Percentiles rank a stretch among this genome's conserved stretches.
Evolutionary conservation across 2,113 vertebrate species (phyloP).

Genomic region (Lepus timidus): DNA sequence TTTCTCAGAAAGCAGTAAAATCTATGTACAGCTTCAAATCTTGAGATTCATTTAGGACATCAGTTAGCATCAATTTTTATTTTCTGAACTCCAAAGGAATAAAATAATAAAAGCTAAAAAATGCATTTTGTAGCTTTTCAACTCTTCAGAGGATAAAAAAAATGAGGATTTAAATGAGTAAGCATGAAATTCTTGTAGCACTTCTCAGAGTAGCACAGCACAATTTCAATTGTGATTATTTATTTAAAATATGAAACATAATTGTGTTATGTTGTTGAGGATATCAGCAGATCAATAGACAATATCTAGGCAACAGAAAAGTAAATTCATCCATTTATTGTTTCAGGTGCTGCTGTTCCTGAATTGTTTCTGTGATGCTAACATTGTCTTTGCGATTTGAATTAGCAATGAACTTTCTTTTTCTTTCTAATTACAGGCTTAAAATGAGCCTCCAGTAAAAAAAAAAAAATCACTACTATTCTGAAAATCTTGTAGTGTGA

Average conservation of each 20-base stretch:
- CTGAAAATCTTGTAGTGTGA: not conserved
- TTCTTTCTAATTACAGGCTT: not conserved
- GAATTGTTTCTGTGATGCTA: not conserved
- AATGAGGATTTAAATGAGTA: not conserved
- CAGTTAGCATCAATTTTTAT: constrained; percentile 45
- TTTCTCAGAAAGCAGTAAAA: not conserved
- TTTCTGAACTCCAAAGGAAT: constrained; percentile 48
- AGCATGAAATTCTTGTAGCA: not conserved
- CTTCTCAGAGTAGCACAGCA: not conserved
- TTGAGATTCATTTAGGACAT: constrained; percentile 22
- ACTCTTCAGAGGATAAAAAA: constrained; percentile 46
- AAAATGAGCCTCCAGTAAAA: not conserved
- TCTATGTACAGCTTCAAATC: not conserved
- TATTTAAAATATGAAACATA: not conserved
- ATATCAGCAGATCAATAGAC: not conserved
- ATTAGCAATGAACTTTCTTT: not conserved
- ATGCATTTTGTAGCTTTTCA: not conserved
- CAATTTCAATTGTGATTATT: not conserved
- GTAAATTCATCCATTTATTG: not conserved
- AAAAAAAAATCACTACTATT: not conserved
- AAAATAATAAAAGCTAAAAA: constrained; percentile 26
- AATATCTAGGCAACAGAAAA: constrained; percentile 1
- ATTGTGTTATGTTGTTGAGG: not conserved
- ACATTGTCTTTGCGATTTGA: not conserved
- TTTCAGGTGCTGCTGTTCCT: not conserved